These are phyloP conservation scores for Carduelis carduelis DNA, from an alignment of 2,797 vertebrate genomes.

Conservation along the genomic window DNA sequence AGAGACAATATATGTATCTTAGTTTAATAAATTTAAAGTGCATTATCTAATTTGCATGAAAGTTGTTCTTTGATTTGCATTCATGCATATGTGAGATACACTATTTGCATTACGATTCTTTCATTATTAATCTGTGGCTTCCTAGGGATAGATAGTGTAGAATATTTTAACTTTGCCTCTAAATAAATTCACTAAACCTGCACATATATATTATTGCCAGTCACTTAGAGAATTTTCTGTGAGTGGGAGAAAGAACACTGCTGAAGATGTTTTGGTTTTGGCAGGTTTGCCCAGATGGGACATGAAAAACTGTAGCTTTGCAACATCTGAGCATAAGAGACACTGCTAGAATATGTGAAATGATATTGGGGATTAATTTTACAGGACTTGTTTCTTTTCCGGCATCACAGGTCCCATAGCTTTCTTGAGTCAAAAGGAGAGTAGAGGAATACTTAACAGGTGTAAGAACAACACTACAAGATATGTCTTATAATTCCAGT, in stretches of 20 bases:
- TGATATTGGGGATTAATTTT: neutral
- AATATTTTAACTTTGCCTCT: neutral
- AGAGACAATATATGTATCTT: neutral
- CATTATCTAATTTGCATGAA: slow-evolving; percentile 20
- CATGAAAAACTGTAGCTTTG: neutral
- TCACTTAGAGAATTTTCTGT: neutral
- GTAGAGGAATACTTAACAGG: neutral
- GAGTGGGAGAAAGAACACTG: neutral
- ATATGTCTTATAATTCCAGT: neutral
- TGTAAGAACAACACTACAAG: neutral
- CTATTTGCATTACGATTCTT: slow-evolving; percentile 9
- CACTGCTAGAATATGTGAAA: neutral
- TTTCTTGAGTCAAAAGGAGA: neutral
- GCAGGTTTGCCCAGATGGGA: neutral
- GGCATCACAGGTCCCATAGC: neutral
- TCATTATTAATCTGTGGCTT: slow-evolving; percentile 14
- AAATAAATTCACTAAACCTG: neutral
- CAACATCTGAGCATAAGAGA: neutral
- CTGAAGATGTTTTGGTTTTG: neutral
- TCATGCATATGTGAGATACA: slow-evolving; percentile 21
- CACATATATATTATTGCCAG: neutral
- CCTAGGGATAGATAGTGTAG: neutral
- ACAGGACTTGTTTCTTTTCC: neutral
- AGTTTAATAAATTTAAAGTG: neutral
- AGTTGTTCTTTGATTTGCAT: slow-evolving; percentile 31